Evolutionary conservation across 2,888 invertebrate species (phyloP).

Genomic region (Macrosiphum euphorbiae): DNA sequence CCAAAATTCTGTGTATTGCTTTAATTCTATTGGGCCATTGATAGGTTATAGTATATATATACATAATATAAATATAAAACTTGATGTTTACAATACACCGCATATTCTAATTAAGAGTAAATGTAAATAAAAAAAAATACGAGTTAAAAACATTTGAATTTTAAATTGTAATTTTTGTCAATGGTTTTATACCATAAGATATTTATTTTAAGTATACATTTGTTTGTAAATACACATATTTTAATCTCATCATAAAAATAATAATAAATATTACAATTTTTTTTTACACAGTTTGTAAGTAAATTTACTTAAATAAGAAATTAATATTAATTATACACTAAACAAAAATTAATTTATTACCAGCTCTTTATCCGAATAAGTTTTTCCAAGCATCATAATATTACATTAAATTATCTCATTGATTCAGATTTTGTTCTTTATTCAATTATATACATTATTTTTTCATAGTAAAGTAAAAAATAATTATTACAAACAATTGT

Average conservation of each 20-base stretch:
- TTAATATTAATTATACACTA: neutral
- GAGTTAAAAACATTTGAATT: too few species aligned
- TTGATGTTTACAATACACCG: neutral
- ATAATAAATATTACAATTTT: neutral
- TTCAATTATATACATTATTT: neutral
- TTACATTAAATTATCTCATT: neutral
- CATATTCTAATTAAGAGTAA: neutral
- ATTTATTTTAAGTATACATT: neutral
- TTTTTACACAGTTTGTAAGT: neutral
- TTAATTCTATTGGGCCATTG: neutral
- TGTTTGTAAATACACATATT: neutral
- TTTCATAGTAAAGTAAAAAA: neutral
- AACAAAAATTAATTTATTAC: neutral
- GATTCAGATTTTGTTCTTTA: neutral
- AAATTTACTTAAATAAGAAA: neutral
- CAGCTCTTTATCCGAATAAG: neutral
- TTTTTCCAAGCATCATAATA: neutral
- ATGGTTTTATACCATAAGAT: neutral
- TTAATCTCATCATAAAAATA: neutral
- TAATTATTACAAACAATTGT: neutral
- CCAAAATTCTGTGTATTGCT: neutral
- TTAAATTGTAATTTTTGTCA: neutral
- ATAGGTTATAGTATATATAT: neutral
- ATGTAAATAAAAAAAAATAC: too few species aligned
- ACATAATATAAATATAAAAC: neutral